phyloP scores from a whole-genome alignment of 2,888 invertebrate genomes.

The Tribolium freemani region DNA sequence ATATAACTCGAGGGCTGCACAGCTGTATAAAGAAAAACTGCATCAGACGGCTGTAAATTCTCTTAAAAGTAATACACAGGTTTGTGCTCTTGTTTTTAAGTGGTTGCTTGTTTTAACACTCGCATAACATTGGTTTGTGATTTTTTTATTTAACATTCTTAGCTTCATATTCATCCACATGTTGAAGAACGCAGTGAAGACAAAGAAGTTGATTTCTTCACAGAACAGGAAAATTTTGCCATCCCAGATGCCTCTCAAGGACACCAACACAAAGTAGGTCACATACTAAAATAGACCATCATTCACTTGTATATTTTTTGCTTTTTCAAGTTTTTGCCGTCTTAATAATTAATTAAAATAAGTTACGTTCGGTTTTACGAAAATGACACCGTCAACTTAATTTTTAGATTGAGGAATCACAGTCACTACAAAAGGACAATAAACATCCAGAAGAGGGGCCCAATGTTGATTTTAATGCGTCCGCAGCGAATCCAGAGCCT shows the following conservation, averaged over 20 bases:
- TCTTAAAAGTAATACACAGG: slow-evolving; percentile 91
- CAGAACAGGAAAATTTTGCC: slow-evolving; percentile 76
- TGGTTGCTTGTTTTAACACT: slow-evolving; percentile 16
- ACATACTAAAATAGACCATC: not conserved
- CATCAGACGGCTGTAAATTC: slow-evolving; percentile 86
- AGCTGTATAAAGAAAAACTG: slow-evolving; percentile 93
- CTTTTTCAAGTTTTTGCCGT: not conserved
- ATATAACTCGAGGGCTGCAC: slow-evolving; percentile 96
- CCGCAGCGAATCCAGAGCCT: slow-evolving; percentile 49
- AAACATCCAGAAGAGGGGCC: slow-evolving; percentile 58
- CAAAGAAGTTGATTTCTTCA: slow-evolving; percentile 92
- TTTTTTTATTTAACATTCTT: slow-evolving; percentile 50
- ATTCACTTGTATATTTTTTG: not conserved
- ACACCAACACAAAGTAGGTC: slow-evolving; percentile 50
- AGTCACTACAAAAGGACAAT: slow-evolving; percentile 39
- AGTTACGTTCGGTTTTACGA: not conserved
- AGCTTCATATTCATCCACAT: slow-evolving; percentile 82
- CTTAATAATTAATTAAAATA: too few species aligned
- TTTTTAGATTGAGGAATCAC: slow-evolving; percentile 42
- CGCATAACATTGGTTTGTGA: not conserved
- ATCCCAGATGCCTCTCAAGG: slow-evolving; percentile 46
- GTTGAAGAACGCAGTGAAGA: slow-evolving; percentile 74
- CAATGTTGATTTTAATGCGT: slow-evolving; percentile 59
- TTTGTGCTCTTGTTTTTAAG: slow-evolving; percentile 64
- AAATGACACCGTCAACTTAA: not conserved